These are phyloP conservation scores for Drosophila paulistorum DNA, from an alignment of 1,140 invertebrate species.

Conservation along the genomic window DNA sequence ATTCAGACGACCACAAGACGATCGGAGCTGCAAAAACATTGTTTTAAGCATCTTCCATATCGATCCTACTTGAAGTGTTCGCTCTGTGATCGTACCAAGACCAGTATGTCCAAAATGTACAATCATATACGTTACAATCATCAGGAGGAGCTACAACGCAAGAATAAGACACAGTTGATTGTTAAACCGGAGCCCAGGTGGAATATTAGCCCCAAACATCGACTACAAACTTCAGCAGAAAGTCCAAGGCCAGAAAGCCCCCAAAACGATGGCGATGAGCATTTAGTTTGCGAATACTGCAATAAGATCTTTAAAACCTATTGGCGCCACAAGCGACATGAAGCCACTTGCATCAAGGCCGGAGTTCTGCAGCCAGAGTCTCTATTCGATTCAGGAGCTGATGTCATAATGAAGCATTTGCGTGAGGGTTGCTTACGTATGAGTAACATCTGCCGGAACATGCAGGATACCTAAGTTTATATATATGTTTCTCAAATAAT, in stretches of 20 bases:
- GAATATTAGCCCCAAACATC: conserved; percentile 21
- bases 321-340: conserved; percentile 51
- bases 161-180: conserved; percentile 62
- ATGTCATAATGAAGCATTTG: conserved; percentile 47
- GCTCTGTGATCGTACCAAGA: conserved; percentile 70
- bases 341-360: conserved; percentile 22
- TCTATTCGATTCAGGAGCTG: conserved; percentile 14
- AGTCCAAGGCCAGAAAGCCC: background rate
- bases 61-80: conserved; percentile 71
- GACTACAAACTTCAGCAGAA: background rate
- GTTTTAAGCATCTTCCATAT: conserved; percentile 72
- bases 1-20: conserved; percentile 50
- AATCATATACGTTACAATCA: conserved; percentile 73
- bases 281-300: conserved; percentile 40
- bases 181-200: conserved; percentile 60
- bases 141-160: conserved; percentile 58
- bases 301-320: conserved; percentile 37
- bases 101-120: conserved; percentile 71
- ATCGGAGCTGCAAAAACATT: conserved; percentile 67
- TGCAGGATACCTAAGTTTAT: conserved; percentile 24
- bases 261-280: conserved; percentile 5
- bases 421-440: conserved; percentile 50
- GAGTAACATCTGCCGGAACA: conserved; percentile 38
- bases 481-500: too few relatives aligned
- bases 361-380: background rate